Conservation (phyloP, 2,797 vertebrate species). For the Protonibea diacanthus region DNA sequence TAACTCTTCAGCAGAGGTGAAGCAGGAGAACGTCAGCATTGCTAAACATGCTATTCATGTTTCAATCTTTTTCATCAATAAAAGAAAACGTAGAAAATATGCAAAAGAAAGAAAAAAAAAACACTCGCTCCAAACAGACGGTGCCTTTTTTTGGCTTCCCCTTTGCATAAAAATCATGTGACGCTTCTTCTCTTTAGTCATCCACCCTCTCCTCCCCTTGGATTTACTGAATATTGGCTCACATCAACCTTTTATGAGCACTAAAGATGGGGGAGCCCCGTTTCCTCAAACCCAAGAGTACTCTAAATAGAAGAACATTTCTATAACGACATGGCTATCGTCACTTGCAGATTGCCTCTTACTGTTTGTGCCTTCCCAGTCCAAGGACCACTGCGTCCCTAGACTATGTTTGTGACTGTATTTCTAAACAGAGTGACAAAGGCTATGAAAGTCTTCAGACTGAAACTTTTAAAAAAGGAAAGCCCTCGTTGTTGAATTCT, state of each 20-base stretch:
- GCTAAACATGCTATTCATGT: not conserved
- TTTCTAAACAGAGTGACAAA: conserved; percentile 72
- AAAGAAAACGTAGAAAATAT: conserved; percentile 2
- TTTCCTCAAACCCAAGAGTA: conserved; percentile 15
- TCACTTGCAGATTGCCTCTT: conserved; percentile 51
- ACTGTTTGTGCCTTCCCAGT: conserved; percentile 57
- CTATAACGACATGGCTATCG: conserved; percentile 49
- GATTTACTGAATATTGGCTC: conserved; percentile 2
- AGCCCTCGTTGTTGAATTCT: conserved; percentile 65
- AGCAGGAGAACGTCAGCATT: not conserved
- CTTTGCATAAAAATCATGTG: not conserved
- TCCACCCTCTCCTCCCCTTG: not conserved
- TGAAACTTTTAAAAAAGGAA: conserved; percentile 77
- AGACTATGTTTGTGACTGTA: conserved; percentile 63
- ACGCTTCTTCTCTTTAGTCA: conserved; percentile 10
- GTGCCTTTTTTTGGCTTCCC: not conserved
- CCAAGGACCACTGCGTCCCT: conserved; percentile 56
- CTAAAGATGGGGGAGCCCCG: conserved; percentile 8
- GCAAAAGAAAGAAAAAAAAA: not conserved
- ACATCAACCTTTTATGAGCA: conserved; percentile 7
- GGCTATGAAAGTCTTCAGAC: conserved; percentile 66
- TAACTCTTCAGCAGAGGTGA: not conserved
- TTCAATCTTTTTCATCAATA: not conserved
- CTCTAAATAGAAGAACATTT: conserved; percentile 39
- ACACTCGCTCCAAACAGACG: not conserved